Base-by-base conservation (phyloP, 1,140 invertebrate species). In the Bursaphelenchus mucronatus region DNA sequence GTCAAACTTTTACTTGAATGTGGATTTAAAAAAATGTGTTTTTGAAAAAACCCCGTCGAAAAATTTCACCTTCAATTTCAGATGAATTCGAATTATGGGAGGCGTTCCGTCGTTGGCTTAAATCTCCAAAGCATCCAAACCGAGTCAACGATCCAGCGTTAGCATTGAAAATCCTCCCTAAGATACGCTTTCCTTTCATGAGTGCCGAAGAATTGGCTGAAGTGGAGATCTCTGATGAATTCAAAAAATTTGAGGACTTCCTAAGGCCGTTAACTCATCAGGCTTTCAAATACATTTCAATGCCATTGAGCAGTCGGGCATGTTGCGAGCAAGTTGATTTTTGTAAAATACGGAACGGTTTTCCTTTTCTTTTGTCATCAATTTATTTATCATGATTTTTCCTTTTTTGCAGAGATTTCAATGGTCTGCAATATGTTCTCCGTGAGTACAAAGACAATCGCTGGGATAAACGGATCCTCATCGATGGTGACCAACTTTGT, bases 251-350 rank as follows among this genome's bases (percentile, higher is more conserved):
- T 66, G 68, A 74, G 19, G 70, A 76, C 10, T 64, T 82, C 11
- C 82, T 83, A 52, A 80, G 79, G 58, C 78, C 75, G n/a, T 69
- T 76, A 44, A 75, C 83, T 11, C 78, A 83, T 53, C 63, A 74
- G 39, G 82, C 83, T n/a, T 84, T 83, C 74, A 84, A 83, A 61
- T 83, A 77, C 63, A 82, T 83, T 62, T 82, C 83, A 15, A 71
- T 83, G 8, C 77, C 83, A 0, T 66, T 84, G 11, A 73, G 74
- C 7, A 80, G 74, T 52, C 53, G 82, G 19, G 73, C 76, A 10
- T 55, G 44, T 47, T 57, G 43, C 11, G 67, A 66, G 15, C 5
- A 5, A 30, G 30, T 30, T 30, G 30, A 30, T 30, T 30, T 30
- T 30, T 30, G 30, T 30, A n/a, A n/a, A n/a, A n/a, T n/a, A n/a